Evolutionary conservation across 2,888 invertebrate species (phyloP).

Genomic region (Molanna angustata): DNA sequence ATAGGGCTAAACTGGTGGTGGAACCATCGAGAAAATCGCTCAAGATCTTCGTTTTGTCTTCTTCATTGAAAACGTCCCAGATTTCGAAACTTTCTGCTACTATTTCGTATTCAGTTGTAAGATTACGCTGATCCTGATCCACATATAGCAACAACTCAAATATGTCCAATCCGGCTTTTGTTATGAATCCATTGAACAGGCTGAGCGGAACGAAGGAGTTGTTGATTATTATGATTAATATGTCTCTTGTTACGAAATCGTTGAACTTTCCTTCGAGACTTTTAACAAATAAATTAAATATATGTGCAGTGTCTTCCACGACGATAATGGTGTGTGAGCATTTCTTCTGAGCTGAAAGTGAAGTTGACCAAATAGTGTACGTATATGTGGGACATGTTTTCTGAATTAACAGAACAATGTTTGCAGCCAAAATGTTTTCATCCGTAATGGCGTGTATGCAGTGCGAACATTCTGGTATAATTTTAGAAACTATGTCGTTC

Average conservation of each 20-base stretch:
- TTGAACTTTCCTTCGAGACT: background rate
- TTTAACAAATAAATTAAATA: slow-evolving; percentile 1
- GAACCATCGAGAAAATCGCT: background rate
- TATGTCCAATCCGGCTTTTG: background rate
- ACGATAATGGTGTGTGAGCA: background rate
- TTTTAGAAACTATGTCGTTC: background rate
- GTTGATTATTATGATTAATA: too few relatives aligned
- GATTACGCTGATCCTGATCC: too few relatives aligned
- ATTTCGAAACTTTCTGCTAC: background rate
- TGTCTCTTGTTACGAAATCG: background rate
- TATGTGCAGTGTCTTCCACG: background rate
- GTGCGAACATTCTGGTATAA: background rate
- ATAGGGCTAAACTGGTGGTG: background rate
- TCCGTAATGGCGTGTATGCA: background rate
- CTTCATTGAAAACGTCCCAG: background rate
- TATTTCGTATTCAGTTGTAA: too few relatives aligned
- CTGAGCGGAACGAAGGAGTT: too few relatives aligned
- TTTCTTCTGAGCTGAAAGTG: background rate
- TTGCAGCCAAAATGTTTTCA: background rate
- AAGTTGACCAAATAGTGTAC: background rate
- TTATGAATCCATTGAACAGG: background rate
- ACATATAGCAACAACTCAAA: too few relatives aligned
- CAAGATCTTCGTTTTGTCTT: background rate
- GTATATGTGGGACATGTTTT: background rate
- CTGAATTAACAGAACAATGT: background rate